Conservation (phyloP, 2,797 vertebrate genomes). For the Anguilla marmorata region DNA sequence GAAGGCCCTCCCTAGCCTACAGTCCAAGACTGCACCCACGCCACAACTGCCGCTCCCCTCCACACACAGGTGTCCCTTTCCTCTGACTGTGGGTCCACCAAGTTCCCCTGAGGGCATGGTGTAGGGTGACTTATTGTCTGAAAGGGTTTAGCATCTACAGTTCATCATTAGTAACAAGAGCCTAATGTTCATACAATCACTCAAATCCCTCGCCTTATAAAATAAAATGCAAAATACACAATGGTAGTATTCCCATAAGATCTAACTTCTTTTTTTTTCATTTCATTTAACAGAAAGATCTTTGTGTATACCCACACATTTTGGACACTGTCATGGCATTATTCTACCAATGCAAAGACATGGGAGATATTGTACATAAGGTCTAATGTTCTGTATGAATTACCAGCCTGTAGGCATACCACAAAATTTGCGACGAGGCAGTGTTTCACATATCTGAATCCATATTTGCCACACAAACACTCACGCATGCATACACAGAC, state of each 20-base stretch:
- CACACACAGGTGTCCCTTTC: slow-evolving; percentile 59
- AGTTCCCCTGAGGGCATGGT: slow-evolving; percentile 48
- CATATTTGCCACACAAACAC: background rate
- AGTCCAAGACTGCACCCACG: background rate
- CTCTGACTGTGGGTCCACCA: slow-evolving; percentile 41
- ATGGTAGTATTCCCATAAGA: slow-evolving; percentile 46
- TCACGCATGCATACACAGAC: background rate
- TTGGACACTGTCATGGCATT: slow-evolving; percentile 59
- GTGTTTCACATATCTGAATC: slow-evolving; percentile 29
- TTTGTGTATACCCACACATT: slow-evolving; percentile 57
- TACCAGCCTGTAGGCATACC: slow-evolving; percentile 36
- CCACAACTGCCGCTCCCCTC: slow-evolving; percentile 27
- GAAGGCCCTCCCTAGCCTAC: slow-evolving; percentile 20
- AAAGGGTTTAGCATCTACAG: slow-evolving; percentile 39
- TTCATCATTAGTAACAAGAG: slow-evolving; percentile 46
- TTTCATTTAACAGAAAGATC: slow-evolving; percentile 62
- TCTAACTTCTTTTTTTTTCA: slow-evolving; percentile 45
- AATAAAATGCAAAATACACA: slow-evolving; percentile 41
- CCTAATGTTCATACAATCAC: slow-evolving; percentile 40
- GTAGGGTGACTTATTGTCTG: slow-evolving; percentile 50
- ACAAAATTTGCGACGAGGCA: slow-evolving; percentile 4
- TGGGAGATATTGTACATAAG: slow-evolving; percentile 56
- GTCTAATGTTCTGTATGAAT: slow-evolving; percentile 35
- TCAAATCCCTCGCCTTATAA: slow-evolving; percentile 14
- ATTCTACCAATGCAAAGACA: slow-evolving; percentile 58